These are phyloP conservation scores for Otus sunia DNA, from an alignment of 2,113 vertebrate species.

Conservation along the genomic window DNA sequence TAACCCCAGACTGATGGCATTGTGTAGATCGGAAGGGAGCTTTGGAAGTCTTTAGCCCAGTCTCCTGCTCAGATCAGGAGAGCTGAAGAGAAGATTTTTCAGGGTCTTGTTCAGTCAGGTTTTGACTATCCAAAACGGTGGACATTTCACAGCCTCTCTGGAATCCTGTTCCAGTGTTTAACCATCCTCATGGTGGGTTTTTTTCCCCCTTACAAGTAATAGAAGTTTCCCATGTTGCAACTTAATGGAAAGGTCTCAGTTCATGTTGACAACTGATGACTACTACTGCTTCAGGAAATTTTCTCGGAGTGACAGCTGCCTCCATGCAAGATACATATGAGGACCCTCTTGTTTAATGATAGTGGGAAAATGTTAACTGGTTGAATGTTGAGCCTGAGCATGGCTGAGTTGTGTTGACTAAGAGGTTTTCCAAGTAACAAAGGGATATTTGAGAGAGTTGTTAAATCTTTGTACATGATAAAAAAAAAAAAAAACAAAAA, in stretches of 20 bases:
- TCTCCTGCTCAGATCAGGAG: not conserved
- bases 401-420: not conserved
- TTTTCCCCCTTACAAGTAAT: not conserved
- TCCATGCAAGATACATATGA: not conserved
- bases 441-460: not conserved
- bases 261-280: not conserved
- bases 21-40: not conserved
- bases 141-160: not conserved
- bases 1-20: not conserved
- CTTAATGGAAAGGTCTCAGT: not conserved
- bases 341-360: not conserved
- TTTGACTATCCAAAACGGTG: not conserved
- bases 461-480: rapidly evolving
- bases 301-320: not conserved
- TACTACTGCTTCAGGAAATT: not conserved
- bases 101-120: not conserved
- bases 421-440: not conserved
- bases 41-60: not conserved
- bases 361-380: not conserved
- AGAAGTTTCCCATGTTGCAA: not conserved
- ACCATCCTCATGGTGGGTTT: not conserved
- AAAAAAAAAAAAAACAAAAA: not conserved
- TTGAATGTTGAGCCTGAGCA: not conserved
- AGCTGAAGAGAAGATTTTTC: not conserved
- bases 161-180: not conserved